A percentile compares a stretch with the other conserved stretches of the same genome.
Conservation (phyloP, 1,140 invertebrate genomes). For the Ylistrum balloti region DNA sequence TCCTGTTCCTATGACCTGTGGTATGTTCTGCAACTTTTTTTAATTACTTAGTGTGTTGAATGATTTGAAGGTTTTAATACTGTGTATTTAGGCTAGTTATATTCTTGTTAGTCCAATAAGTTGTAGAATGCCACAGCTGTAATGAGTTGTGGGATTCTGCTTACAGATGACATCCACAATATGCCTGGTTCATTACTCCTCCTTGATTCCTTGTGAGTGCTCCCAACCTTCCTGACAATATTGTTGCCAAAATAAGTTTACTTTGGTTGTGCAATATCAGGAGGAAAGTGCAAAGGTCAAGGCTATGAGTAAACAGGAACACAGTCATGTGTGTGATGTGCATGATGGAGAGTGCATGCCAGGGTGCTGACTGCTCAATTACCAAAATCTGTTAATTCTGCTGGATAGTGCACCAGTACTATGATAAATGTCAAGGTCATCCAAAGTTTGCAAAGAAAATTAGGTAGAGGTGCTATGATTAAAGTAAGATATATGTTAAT, state of each 20-base stretch:
- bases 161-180: neutral
- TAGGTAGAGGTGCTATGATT: neutral
- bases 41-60: no score
- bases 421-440: neutral
- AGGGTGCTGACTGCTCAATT: neutral
- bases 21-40: no score
- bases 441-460: neutral
- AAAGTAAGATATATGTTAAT: no score
- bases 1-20: no score
- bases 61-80: neutral
- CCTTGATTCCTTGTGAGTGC: neutral
- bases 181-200: neutral
- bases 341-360: neutral
- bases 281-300: neutral
- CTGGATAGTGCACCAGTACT: neutral
- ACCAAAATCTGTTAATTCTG: conserved; percentile 20
- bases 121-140: neutral
- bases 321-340: neutral
- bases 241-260: neutral
- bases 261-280: neutral
- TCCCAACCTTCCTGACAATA: neutral
- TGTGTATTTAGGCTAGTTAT: neutral
- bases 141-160: neutral
- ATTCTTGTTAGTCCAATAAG: neutral
- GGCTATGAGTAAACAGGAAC: neutral